Base-by-base conservation (phyloP, 2,797 vertebrate genomes). In the Ptychadena robeensis region DNA sequence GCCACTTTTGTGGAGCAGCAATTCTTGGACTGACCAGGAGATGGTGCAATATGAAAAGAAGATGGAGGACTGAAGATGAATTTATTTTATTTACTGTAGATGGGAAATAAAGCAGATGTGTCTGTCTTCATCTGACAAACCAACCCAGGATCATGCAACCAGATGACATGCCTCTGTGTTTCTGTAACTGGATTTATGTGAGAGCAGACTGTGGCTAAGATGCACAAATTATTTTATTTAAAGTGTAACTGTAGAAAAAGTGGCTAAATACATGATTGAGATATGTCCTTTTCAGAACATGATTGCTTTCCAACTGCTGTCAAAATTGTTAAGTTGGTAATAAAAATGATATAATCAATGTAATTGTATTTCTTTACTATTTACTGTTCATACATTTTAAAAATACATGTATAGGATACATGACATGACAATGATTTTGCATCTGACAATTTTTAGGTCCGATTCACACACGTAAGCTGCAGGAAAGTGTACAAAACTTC, bases 31-130 rank as follows among this genome's bases (percentile, higher is more conserved):
- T 38, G 14, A 31, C 67, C 67, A 40, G 67, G n/a, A 69, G 67
- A 69, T 69, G 67, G 67, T 22, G 30, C 35, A 69, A 40, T 69
- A 10, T 38, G 67, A 69, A 28, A 69, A 40, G 38, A 38, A 37
- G 34, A 69, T 15, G 25, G 34, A 40, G 4, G 5, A 25, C 1
- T 1, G n/a, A n/a, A n/a, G n/a, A n/a, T 15, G 10, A 35, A 40
- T 40, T 38, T 69, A 69, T 67, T 66, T 66, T 15, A 31, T 31
- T 28, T 65, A 66, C 1, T 64, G n/a, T 69, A 38, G 22, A 25
- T 69, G n/a, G 18, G n/a, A 69, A 38, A 38, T 69, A 40, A 25
- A 40, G 34, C n/a, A 38, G 34, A 68, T 37, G 10, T 40, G n/a
- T 40, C 35, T 69, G 67, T 14, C 28, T 5, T 38, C 27, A 38